phyloP scores from a whole-genome alignment of 2,888 invertebrate genomes.

The Acanthopleura granulata region DNA sequence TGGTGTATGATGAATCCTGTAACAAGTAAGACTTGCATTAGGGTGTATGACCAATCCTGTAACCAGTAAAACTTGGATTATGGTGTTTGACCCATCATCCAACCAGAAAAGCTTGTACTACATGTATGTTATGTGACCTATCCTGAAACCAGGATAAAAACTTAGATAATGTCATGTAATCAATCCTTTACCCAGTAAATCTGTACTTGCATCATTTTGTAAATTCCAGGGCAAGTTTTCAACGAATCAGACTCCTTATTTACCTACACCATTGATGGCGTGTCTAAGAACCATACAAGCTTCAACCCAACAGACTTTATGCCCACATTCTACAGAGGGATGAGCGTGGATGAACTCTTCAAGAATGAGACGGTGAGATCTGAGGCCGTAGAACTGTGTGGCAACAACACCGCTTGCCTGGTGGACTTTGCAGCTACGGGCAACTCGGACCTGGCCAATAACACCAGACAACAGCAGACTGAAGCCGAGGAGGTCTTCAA shows the following conservation, averaged over 20 bases:
- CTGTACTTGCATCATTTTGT: not conserved
- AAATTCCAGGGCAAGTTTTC: not conserved
- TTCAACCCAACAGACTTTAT: not conserved
- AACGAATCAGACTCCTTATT: not conserved
- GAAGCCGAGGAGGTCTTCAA: not conserved
- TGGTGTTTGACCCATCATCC: no score
- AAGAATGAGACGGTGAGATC: not conserved
- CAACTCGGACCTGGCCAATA: not conserved
- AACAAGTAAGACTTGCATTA: no score
- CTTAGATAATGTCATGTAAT: no score
- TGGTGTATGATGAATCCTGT: no score
- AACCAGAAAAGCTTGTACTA: no score
- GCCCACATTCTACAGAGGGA: not conserved
- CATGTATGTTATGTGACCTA: no score
- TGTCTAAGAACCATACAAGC: not conserved
- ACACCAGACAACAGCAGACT: not conserved
- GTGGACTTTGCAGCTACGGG: constrained; percentile 4
- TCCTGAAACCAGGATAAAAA: no score
- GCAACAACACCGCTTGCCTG: not conserved
- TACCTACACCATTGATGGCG: not conserved
- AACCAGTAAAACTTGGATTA: no score
- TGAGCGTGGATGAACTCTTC: not conserved
- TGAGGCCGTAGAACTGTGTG: not conserved
- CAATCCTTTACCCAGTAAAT: no score
- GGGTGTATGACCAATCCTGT: no score